Conservation (phyloP, 2,888 invertebrate species). For the Ferdinandea cuprea region DNA sequence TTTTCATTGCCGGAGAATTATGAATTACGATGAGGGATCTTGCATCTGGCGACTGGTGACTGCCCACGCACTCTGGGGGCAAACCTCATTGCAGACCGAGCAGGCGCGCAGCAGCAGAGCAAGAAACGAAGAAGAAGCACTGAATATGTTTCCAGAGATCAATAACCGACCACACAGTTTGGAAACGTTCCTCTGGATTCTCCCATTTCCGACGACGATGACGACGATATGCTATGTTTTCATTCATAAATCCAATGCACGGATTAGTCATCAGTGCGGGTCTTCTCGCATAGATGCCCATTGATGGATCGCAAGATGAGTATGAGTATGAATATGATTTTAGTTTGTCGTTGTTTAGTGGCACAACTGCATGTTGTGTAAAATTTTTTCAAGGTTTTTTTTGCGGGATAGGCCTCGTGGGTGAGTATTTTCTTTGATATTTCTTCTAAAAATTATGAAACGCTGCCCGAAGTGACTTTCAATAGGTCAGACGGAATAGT, state of each 20-base stretch:
- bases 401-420: slow-evolving; percentile 13
- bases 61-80: slow-evolving; percentile 71
- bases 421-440: slow-evolving; percentile 8
- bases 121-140: slow-evolving; percentile 32
- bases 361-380: slow-evolving; percentile 18
- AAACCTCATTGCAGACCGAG: slow-evolving; percentile 49
- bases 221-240: slow-evolving; percentile 45
- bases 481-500: neutral
- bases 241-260: slow-evolving; percentile 69
- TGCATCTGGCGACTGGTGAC: slow-evolving; percentile 70
- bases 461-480: neutral
- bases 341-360: slow-evolving; percentile 40
- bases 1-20: slow-evolving; percentile 74
- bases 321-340: slow-evolving; percentile 44
- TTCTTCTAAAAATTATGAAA: slow-evolving; percentile 10
- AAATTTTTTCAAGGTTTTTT: slow-evolving; percentile 38
- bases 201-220: slow-evolving; percentile 67
- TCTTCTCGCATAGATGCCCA: slow-evolving; percentile 60
- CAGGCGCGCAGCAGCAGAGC: slow-evolving; percentile 1
- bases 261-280: slow-evolving; percentile 67
- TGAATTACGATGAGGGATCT: slow-evolving; percentile 71
- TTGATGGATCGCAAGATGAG: slow-evolving; percentile 70
- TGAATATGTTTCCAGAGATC: slow-evolving; percentile 59
- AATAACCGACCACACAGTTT: slow-evolving; percentile 75
- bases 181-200: slow-evolving; percentile 68